A percentile compares a stretch with the other conserved stretches of the same genome.
Evolutionary conservation across 30 jellyfish, hydroid and myxozoan genomes (phyloP).

Genomic region (Cassiopea xamachana): DNA sequence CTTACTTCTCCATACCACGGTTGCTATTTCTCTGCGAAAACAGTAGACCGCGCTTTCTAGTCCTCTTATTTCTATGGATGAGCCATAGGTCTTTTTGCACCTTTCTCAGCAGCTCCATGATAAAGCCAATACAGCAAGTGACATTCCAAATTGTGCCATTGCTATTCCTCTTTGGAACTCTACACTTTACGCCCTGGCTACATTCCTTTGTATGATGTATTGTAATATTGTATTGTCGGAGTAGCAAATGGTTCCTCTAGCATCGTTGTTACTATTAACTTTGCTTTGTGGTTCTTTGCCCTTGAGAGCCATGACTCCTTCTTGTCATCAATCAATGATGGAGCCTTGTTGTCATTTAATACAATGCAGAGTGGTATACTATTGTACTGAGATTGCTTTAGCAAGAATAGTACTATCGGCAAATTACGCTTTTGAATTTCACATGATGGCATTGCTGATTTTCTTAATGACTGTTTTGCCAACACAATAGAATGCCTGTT

Average conservation of each 20-base stretch:
- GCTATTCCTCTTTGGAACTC: neutral
- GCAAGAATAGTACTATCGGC: constrained; percentile 2
- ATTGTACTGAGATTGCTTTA: neutral
- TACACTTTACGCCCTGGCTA: constrained; percentile 29
- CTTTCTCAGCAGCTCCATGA: constrained; percentile 58
- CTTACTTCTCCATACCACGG: too few species aligned
- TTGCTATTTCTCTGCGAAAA: too few species aligned
- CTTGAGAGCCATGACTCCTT: constrained; percentile 28
- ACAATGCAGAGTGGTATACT: constrained; percentile 9
- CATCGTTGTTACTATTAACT: constrained; percentile 11
- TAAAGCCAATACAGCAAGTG: constrained; percentile 72
- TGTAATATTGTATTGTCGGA: neutral
- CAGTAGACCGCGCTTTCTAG: too few species aligned
- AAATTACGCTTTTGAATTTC: neutral
- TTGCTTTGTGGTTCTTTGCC: neutral
- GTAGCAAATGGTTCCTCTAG: constrained; percentile 43
- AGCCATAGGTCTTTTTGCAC: constrained; percentile 38
- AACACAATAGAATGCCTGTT: neutral
- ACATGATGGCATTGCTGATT: neutral
- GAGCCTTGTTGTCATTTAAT: neutral
- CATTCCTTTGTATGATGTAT: constrained; percentile 10
- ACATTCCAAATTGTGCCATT: constrained; percentile 8
- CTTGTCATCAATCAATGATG: neutral
- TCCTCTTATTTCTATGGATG: too few species aligned
- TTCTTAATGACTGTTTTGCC: neutral